These are phyloP conservation scores for Troilus luridus DNA, from an alignment of 2,888 invertebrate species.

Conservation along the genomic window DNA sequence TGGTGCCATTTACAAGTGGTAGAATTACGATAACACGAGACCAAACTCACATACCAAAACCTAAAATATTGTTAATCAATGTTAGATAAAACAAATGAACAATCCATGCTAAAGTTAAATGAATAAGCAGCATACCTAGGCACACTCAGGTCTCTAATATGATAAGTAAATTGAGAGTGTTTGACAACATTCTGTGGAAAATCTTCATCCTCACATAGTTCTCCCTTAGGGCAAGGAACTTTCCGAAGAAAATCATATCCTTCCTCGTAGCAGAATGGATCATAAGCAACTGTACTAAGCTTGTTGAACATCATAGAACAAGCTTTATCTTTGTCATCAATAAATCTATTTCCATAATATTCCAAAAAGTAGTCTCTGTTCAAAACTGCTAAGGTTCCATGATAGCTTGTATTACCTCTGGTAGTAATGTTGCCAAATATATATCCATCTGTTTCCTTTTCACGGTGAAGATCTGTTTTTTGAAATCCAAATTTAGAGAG, in stretches of 20 bases:
- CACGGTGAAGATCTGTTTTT: conserved; percentile 90
- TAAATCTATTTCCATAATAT: conserved; percentile 86
- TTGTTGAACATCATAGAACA: conserved; percentile 91
- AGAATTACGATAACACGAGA: conserved; percentile 89
- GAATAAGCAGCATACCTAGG: conserved; percentile 78
- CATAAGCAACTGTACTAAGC: conserved; percentile 86
- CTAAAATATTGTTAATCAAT: conserved; percentile 70
- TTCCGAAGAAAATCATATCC: conserved; percentile 84
- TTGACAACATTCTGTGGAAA: conserved; percentile 86
- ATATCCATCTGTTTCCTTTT: conserved; percentile 91
- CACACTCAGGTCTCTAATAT: conserved; percentile 88
- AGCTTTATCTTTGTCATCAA: conserved; percentile 78
- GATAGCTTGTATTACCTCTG: conserved; percentile 75
- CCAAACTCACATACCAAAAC: conserved; percentile 96
- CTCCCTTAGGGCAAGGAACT: conserved; percentile 85
- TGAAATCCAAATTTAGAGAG: conserved; percentile 96
- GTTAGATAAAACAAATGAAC: background rate
- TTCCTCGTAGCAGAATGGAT: conserved; percentile 83
- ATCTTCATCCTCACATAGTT: conserved; percentile 90
- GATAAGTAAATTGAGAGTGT: conserved; percentile 94
- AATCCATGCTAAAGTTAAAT: background rate
- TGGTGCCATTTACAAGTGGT: conserved; percentile 89
- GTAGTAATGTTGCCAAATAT: conserved; percentile 96
- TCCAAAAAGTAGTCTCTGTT: conserved; percentile 91
- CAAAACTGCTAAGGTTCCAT: conserved; percentile 89